Evolutionary conservation across 2,797 vertebrate species (phyloP).

Genomic region (Halcyon badia): DNA sequence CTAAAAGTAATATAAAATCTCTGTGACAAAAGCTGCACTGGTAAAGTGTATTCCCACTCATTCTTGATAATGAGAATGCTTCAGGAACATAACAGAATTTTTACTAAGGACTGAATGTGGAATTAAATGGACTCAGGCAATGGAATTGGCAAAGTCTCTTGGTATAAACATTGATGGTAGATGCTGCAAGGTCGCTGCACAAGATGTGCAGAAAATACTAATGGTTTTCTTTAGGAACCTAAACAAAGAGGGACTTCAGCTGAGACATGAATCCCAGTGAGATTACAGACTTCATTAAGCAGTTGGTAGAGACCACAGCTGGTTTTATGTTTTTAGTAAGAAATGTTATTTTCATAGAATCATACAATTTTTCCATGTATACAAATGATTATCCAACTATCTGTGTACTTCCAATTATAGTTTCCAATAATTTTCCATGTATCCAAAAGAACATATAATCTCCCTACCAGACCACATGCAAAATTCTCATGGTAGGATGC

Average conservation of each 20-base stretch:
- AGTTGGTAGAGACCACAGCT: not conserved
- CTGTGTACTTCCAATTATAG: too few relatives aligned
- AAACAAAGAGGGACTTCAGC: not conserved
- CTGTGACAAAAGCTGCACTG: not conserved
- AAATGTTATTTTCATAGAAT: not conserved
- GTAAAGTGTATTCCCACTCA: not conserved
- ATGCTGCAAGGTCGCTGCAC: not conserved
- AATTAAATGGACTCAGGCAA: not conserved
- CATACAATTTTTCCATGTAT: not conserved
- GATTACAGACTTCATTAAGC: not conserved
- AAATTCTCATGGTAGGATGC: too few relatives aligned
- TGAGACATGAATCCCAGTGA: not conserved
- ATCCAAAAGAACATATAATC: not conserved
- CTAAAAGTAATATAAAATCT: not conserved
- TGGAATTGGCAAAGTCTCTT: not conserved
- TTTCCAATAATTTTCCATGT: not conserved
- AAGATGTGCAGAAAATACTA: not conserved
- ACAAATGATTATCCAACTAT: not conserved
- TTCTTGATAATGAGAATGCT: not conserved
- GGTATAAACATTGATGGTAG: not conserved
- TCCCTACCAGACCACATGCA: not conserved
- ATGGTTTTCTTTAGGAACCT: not conserved
- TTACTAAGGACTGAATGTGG: not conserved
- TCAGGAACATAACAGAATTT: not conserved
- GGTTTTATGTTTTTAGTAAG: not conserved